Conservation (phyloP, 2,113 vertebrate genomes). For the Leuciscus idus region DNA sequence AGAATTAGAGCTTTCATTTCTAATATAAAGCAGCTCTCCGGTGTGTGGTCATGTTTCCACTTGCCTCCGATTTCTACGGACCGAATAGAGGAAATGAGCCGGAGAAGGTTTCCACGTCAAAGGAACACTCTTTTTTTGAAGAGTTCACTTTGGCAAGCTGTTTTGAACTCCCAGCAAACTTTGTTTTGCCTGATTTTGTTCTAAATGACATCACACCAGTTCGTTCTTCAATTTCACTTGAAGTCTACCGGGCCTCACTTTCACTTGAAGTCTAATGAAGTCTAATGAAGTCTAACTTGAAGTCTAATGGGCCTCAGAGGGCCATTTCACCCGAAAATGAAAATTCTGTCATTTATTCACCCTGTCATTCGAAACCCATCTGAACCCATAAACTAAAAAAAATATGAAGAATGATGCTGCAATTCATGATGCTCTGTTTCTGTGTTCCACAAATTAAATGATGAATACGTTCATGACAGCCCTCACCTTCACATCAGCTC, state of each 20-base stretch:
- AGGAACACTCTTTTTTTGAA: not conserved
- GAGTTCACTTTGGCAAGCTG: not conserved
- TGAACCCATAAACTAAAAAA: not conserved
- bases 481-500: constrained; percentile 94
- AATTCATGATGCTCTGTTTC: not conserved
- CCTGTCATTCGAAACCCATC: not conserved
- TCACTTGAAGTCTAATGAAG: too few species aligned
- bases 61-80: too few species aligned
- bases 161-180: not conserved
- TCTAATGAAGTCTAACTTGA: too few species aligned
- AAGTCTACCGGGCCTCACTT: not conserved
- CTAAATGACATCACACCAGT: not conserved
- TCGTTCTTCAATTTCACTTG: not conserved
- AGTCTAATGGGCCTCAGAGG: not conserved
- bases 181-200: not conserved
- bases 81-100: too few species aligned
- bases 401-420: not conserved
- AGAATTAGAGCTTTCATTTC: not conserved
- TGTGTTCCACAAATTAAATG: not conserved
- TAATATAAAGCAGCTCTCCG: not conserved
- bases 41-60: not conserved
- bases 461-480: not conserved
- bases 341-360: not conserved
- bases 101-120: too few species aligned
- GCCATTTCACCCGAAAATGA: not conserved